Evolutionary conservation across 2,888 invertebrate species (phyloP).

Genomic region (Tridacna gigas): DNA sequence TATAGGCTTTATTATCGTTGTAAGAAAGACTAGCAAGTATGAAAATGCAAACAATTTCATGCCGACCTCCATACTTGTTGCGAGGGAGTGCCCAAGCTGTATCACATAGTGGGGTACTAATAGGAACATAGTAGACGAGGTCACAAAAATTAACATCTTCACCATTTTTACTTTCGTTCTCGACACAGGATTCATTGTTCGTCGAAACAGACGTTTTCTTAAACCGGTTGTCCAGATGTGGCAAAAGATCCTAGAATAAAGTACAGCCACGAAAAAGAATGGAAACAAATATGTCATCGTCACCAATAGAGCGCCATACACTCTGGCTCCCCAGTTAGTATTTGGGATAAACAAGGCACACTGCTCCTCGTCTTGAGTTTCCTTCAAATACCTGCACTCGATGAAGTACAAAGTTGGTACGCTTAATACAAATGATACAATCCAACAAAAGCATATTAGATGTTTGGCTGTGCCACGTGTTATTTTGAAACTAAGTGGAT

Average conservation of each 20-base stretch:
- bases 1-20: constrained; percentile 76
- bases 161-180: constrained; percentile 83
- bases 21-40: constrained; percentile 66
- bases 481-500: constrained; percentile 83
- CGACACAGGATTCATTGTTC: constrained; percentile 81
- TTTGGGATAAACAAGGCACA: constrained; percentile 73
- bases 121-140: constrained; percentile 61
- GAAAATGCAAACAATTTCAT: constrained; percentile 68
- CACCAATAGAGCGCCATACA: constrained; percentile 70
- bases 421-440: constrained; percentile 67
- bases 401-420: constrained; percentile 77
- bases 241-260: constrained; percentile 74
- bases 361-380: constrained; percentile 23
- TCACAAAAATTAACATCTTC: constrained; percentile 80
- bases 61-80: constrained; percentile 35
- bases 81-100: constrained; percentile 71
- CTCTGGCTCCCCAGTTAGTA: constrained; percentile 61
- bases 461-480: constrained; percentile 80
- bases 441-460: constrained; percentile 77
- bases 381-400: constrained; percentile 38
- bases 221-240: constrained; percentile 77
- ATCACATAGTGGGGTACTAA: constrained; percentile 70
- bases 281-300: constrained; percentile 74
- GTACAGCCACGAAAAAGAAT: constrained; percentile 60
- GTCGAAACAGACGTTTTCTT: constrained; percentile 69